These are phyloP conservation scores for Bradynema listronoti DNA, from an alignment of 1,140 invertebrate genomes.

Conservation along the genomic window DNA sequence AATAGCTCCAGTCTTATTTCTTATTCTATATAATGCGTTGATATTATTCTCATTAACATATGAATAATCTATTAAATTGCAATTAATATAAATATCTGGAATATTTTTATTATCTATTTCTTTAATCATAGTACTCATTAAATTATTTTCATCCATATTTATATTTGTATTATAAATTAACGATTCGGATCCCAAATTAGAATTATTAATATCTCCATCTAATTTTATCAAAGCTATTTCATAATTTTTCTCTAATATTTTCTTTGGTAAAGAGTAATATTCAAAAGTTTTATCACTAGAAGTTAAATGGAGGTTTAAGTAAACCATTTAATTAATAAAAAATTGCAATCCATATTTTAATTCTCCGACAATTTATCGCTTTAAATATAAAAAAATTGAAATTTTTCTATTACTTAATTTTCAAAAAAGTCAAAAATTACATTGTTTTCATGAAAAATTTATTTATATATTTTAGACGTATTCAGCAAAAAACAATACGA, in stretches of 20 bases:
- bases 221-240: constrained; percentile 30
- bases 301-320: constrained; percentile 11
- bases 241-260: constrained; percentile 19
- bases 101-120: constrained; percentile 17
- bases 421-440: no score
- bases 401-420: no score
- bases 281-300: constrained; percentile 10
- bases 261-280: constrained; percentile 4
- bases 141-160: constrained; percentile 13
- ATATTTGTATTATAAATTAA: no score
- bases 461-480: no score
- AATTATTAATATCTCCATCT: no score
- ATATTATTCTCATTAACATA: constrained; percentile 19
- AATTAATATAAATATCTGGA: constrained; percentile 11
- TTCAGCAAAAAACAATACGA: no score
- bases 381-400: no score
- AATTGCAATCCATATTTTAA: no score
- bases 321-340: constrained; percentile 10
- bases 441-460: no score
- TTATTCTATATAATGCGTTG: constrained; percentile 15
- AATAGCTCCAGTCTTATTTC: constrained; percentile 11
- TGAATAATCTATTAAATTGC: constrained; percentile 23
- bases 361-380: no score
- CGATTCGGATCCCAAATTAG: no score
- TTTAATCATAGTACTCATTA: background rate